Evolutionary conservation across 1,140 invertebrate species (phyloP).

Genomic region (Chlorops oryzae): DNA sequence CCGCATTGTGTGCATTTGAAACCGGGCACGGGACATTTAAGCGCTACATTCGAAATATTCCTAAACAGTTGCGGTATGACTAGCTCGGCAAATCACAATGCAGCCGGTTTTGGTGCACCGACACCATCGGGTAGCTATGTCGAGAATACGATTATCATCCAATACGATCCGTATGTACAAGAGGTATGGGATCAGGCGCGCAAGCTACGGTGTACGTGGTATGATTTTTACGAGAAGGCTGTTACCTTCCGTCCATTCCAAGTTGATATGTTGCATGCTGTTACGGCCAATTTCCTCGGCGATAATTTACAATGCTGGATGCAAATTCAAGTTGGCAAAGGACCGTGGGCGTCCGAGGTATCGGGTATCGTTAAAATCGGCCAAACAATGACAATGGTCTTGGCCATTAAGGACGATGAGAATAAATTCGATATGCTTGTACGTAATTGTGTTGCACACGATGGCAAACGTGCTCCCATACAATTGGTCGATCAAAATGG

Average conservation of each 20-base stretch:
- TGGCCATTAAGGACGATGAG: slow-evolving; percentile 92
- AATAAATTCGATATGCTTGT: slow-evolving; percentile 95
- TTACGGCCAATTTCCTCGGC: slow-evolving; percentile 89
- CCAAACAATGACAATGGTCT: slow-evolving; percentile 93
- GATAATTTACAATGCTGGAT: slow-evolving; percentile 95
- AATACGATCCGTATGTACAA: slow-evolving; percentile 91
- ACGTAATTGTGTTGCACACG: slow-evolving; percentile 88
- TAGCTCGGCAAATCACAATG: slow-evolving; percentile 78
- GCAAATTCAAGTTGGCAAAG: slow-evolving; percentile 92
- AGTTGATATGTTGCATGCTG: slow-evolving; percentile 89
- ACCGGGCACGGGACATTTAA: slow-evolving; percentile 79
- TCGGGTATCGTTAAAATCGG: slow-evolving; percentile 92
- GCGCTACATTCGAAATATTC: slow-evolving; percentile 87
- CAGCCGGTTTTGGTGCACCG: slow-evolving; percentile 69
- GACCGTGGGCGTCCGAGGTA: slow-evolving; percentile 90
- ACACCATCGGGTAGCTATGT: slow-evolving; percentile 87
- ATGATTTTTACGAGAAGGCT: slow-evolving; percentile 91
- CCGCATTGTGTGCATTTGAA: slow-evolving; percentile 85
- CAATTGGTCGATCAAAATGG: slow-evolving; percentile 88
- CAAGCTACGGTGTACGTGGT: slow-evolving; percentile 87
- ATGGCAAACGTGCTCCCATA: slow-evolving; percentile 86
- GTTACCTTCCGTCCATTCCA: slow-evolving; percentile 90
- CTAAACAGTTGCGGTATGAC: slow-evolving; percentile 87
- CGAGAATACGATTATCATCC: slow-evolving; percentile 91
- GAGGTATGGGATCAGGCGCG: slow-evolving; percentile 83